Conservation (phyloP, 2,797 vertebrate genomes). For the Pantherophis vulpinus region DNA sequence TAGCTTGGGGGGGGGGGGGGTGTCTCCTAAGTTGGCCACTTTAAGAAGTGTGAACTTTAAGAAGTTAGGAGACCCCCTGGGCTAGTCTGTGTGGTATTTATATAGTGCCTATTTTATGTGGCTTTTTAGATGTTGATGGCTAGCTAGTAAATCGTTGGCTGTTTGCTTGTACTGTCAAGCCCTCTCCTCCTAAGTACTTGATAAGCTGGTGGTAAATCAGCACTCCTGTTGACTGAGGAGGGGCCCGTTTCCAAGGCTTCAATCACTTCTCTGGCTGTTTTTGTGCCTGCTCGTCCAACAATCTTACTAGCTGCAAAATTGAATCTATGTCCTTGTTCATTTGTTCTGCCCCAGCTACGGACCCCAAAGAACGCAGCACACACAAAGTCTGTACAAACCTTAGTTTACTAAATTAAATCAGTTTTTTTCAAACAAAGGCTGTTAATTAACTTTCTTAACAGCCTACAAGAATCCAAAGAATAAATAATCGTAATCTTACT, state of each 20-base stretch:
- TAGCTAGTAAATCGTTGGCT: not conserved
- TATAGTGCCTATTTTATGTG: not conserved
- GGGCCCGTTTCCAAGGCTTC: not conserved
- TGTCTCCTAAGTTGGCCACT: not conserved
- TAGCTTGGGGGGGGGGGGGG: not conserved
- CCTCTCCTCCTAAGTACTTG: not conserved
- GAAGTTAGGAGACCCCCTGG: not conserved
- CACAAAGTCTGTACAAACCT: too few species aligned
- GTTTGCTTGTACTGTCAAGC: not conserved
- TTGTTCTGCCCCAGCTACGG: too few species aligned
- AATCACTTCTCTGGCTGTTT: not conserved
- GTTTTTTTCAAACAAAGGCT: too few species aligned
- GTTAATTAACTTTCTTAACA: too few species aligned
- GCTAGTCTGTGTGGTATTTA: not conserved
- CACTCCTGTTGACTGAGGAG: not conserved
- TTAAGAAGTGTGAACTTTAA: not conserved
- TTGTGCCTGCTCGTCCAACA: not conserved
- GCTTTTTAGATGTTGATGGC: not conserved
- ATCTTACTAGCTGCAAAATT: not conserved
- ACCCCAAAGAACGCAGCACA: too few species aligned
- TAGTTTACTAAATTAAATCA: too few species aligned
- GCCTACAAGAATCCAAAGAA: too few species aligned
- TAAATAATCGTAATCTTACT: too few species aligned
- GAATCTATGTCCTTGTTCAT: not conserved
- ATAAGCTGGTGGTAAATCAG: not conserved